Conservation (phyloP, 2,888 invertebrate genomes). For the Junonia oenone region DNA sequence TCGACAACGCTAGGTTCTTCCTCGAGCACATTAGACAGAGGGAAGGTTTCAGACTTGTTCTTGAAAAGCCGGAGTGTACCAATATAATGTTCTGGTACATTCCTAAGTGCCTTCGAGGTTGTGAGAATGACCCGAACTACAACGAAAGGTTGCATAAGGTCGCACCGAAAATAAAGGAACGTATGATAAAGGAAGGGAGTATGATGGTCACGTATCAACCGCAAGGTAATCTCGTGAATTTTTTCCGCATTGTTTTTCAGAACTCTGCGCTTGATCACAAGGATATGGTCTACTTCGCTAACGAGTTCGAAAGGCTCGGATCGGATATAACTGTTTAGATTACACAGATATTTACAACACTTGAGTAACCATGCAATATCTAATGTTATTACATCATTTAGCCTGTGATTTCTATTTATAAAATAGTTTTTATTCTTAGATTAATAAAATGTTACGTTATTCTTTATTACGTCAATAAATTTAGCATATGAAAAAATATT, state of each 20-base stretch:
- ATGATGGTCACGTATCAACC: conserved; percentile 99
- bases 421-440: conserved; percentile 25
- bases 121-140: conserved; percentile 76
- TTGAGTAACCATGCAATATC: conserved; percentile 33
- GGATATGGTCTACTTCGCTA: conserved; percentile 92
- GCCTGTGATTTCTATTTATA: conserved; percentile 57
- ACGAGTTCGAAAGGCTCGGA: conserved; percentile 92
- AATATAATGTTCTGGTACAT: conserved; percentile 98
- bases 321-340: conserved; percentile 73
- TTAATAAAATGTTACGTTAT: conserved; percentile 14
- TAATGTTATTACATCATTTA: conserved; percentile 44
- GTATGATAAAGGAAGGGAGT: conserved; percentile 96
- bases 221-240: conserved; percentile 90
- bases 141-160: conserved; percentile 86
- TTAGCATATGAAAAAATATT: background rate
- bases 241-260: conserved; percentile 96
- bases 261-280: conserved; percentile 90
- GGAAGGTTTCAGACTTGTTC: conserved; percentile 86
- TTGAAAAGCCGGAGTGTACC: conserved; percentile 92
- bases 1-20: conserved; percentile 87
- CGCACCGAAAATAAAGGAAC: conserved; percentile 95
- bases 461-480: conserved; percentile 1
- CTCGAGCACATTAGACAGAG: conserved; percentile 82
- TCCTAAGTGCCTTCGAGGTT: conserved; percentile 84
- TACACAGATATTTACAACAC: conserved; percentile 27